phyloP scores from a whole-genome alignment of 2,888 invertebrate genomes.

The Bombylius discolor region DNA sequence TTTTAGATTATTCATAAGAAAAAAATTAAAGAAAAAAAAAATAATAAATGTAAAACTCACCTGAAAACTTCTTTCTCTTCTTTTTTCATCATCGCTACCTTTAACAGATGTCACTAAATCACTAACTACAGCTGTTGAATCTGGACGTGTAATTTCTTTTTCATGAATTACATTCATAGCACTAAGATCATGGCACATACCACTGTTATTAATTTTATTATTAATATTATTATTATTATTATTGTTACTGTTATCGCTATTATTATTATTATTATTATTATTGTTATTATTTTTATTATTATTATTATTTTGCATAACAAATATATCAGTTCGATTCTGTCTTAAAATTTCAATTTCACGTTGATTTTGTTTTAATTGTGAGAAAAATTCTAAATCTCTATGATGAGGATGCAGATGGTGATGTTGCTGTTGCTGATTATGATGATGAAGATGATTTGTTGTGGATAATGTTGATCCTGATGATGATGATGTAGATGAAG shows the following conservation, averaged over 20 bases:
- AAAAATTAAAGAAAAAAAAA: too few species aligned
- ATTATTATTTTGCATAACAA: slow-evolving; percentile 19
- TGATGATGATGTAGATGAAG: slow-evolving; percentile 25
- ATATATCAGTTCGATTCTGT: slow-evolving; percentile 20
- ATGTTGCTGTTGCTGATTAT: background rate
- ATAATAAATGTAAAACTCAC: slow-evolving; percentile 20
- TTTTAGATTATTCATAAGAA: too few species aligned
- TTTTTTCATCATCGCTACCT: slow-evolving; percentile 27
- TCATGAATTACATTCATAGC: slow-evolving; percentile 10
- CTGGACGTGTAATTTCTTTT: slow-evolving; percentile 24
- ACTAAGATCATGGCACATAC: slow-evolving; percentile 8
- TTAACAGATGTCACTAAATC: slow-evolving; percentile 6
- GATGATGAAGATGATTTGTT: background rate
- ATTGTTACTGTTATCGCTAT: slow-evolving; percentile 9
- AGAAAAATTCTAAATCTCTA: slow-evolving; percentile 5
- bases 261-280: slow-evolving; percentile 16
- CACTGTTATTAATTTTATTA: slow-evolving; percentile 12
- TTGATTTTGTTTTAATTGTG: slow-evolving; percentile 17
- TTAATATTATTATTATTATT: slow-evolving; percentile 10
- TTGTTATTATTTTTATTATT: slow-evolving; percentile 24
- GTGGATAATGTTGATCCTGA: background rate
- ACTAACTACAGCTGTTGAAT: slow-evolving; percentile 27
- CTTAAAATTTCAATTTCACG: slow-evolving; percentile 21
- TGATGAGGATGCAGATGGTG: background rate
- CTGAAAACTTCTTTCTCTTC: slow-evolving; percentile 32